Percentiles rank a stretch among this genome's conserved stretches.
Evolutionary conservation across 2,888 invertebrate genomes (phyloP).

Genomic region (Agriopis marginaria): DNA sequence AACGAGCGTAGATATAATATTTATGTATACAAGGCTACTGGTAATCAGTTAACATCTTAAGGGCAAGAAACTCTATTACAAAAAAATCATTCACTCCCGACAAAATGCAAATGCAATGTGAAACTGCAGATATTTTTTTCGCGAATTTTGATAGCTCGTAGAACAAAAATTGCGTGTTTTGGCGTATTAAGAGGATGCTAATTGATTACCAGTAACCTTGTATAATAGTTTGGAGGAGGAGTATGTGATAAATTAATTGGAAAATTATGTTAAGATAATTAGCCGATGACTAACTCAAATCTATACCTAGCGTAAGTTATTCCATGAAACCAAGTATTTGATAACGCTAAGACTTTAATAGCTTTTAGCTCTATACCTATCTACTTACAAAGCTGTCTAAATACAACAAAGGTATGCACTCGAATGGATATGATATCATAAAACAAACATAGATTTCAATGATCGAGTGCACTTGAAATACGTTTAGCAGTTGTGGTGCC

Average conservation of each 20-base stretch:
- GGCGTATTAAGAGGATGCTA: too few species aligned
- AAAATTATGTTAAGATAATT: background rate
- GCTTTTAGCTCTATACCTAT: conserved; percentile 12
- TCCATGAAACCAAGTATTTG: conserved; percentile 2
- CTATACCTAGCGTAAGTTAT: background rate
- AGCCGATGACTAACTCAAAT: background rate
- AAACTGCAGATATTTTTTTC: too few species aligned
- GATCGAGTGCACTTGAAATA: conserved; percentile 44
- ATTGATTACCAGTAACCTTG: too few species aligned
- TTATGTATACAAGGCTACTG: too few species aligned
- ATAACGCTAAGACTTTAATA: conserved; percentile 11
- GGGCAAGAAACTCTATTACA: too few species aligned
- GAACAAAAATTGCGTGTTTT: too few species aligned
- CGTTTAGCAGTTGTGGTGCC: conserved; percentile 30
- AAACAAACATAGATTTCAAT: conserved; percentile 42
- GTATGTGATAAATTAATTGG: background rate
- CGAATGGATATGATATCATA: conserved; percentile 38
- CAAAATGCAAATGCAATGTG: too few species aligned
- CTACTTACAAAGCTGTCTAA: conserved; percentile 23
- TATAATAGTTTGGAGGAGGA: background rate
- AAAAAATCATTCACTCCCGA: too few species aligned
- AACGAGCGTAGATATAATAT: too few species aligned
- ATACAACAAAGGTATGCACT: conserved; percentile 24
- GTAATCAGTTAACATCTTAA: too few species aligned
- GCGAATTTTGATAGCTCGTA: too few species aligned